Conservation (phyloP, 35 echinoderm and acorn worm species). For the Patiria miniata region DNA sequence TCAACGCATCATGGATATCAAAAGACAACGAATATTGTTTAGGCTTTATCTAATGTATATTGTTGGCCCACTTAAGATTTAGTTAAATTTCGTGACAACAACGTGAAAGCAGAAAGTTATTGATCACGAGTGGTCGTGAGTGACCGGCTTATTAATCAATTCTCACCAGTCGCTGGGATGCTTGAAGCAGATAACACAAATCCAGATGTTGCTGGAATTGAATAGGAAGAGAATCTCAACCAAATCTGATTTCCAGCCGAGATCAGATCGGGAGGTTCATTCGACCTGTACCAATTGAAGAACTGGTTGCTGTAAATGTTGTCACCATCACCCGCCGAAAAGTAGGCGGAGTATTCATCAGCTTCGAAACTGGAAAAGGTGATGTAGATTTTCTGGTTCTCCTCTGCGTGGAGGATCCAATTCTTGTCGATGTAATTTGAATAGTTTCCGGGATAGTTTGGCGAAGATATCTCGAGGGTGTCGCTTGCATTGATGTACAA, state of each 20-base stretch:
- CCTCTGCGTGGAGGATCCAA: neutral
- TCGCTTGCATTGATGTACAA: no score
- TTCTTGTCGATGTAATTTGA: neutral
- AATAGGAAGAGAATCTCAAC: neutral
- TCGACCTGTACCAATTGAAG: neutral
- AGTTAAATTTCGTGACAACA: no score
- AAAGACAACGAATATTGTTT: no score
- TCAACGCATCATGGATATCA: no score
- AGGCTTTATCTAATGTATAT: no score
- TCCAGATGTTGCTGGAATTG: neutral
- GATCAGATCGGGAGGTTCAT: neutral
- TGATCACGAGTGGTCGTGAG: no score
- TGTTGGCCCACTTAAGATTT: no score
- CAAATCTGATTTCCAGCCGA: neutral
- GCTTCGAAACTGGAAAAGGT: neutral
- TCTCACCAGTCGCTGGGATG: neutral
- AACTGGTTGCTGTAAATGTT: neutral
- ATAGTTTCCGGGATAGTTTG: neutral
- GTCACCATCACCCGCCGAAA: neutral
- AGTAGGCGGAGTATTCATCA: neutral
- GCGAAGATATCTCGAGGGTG: neutral
- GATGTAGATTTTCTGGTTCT: neutral
- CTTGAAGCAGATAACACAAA: neutral
- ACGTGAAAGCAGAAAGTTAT: no score
- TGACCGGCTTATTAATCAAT: no score